These are phyloP conservation scores for Amblyraja radiata DNA, from an alignment of 2,797 vertebrate genomes.

Conservation along the genomic window DNA sequence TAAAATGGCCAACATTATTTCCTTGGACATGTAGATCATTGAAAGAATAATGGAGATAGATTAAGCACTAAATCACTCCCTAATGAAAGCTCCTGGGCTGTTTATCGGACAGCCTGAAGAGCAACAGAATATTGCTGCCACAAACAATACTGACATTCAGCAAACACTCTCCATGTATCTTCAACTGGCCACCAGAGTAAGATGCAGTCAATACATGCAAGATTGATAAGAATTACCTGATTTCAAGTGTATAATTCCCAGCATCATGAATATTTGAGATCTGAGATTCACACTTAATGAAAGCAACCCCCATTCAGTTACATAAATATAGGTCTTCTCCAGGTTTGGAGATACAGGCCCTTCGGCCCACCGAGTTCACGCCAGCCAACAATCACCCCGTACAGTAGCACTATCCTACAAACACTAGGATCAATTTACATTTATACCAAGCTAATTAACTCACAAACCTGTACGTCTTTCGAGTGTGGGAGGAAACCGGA, in stretches of 20 bases:
- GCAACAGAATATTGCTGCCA: background rate
- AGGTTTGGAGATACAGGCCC: no score
- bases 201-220: background rate
- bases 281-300: background rate
- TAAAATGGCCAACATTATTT: background rate
- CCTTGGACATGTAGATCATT: background rate
- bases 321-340: background rate
- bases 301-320: background rate
- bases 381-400: no score
- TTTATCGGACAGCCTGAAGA: no score
- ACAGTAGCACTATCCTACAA: no score
- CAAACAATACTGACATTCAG: background rate
- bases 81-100: background rate
- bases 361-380: no score
- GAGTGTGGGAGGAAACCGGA: no score
- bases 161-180: background rate
- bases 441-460: no score
- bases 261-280: background rate
- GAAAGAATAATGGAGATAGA: background rate
- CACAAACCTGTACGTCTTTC: no score
- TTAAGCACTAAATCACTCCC: background rate
- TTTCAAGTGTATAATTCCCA: background rate
- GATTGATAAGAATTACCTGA: background rate
- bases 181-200: background rate
- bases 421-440: no score